Evolutionary conservation across 2,797 vertebrate genomes (phyloP).

Genomic region (Schizopygopsis malacanthus): DNA sequence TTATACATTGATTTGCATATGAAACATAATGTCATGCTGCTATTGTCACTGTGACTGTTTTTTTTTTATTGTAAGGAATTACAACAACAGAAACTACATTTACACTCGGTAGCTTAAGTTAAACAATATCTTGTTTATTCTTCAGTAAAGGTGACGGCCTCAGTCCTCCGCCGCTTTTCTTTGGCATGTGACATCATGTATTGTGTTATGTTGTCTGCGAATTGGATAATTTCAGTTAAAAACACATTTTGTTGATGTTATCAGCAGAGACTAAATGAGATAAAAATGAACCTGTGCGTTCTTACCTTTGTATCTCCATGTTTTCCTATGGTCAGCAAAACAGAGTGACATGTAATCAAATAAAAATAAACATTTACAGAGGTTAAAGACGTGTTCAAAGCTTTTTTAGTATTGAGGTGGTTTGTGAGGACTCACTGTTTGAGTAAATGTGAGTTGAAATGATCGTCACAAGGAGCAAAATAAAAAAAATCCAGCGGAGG

Average conservation of each 20-base stretch:
- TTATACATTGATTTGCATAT: background rate
- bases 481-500: constrained; percentile 65
- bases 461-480: constrained; percentile 52
- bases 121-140: background rate
- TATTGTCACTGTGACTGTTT: background rate
- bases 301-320: constrained; percentile 16
- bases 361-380: background rate
- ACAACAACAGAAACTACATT: background rate
- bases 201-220: constrained; percentile 10
- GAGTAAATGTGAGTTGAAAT: constrained; percentile 31
- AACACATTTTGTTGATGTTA: background rate
- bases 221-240: background rate
- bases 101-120: background rate
- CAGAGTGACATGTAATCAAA: background rate
- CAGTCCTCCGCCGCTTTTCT: background rate
- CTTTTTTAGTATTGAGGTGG: background rate
- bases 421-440: constrained; percentile 58
- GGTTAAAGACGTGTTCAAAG: background rate
- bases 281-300: background rate
- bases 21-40: background rate
- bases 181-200: background rate
- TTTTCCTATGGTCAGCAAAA: constrained; percentile 28
- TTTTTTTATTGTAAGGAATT: background rate
- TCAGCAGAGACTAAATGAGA: background rate
- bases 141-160: background rate